These are phyloP conservation scores for Cavia aperea DNA, from an alignment of 2,113 vertebrate species.

Conservation along the genomic window DNA sequence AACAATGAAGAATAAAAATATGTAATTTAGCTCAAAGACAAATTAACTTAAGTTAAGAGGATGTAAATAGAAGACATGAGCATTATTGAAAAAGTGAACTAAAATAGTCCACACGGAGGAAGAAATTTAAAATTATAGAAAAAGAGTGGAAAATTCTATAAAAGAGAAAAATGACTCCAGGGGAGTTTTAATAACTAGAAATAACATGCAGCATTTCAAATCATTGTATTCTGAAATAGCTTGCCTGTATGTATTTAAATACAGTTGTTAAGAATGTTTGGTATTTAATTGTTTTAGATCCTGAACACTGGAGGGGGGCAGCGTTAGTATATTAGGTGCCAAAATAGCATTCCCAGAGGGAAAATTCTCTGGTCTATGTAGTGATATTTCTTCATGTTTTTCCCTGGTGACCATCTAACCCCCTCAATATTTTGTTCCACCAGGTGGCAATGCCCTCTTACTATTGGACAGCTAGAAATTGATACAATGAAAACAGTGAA, in stretches of 20 bases:
- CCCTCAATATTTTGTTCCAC: constrained; percentile 63
- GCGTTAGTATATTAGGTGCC: neutral
- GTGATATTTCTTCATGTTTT: neutral
- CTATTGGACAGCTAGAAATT: constrained; percentile 23
- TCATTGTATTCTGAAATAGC: neutral
- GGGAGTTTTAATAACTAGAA: neutral
- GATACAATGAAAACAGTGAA: constrained; percentile 1
- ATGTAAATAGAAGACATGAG: neutral
- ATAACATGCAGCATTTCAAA: neutral
- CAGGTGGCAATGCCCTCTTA: constrained; percentile 68
- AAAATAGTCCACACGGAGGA: neutral
- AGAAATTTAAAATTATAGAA: neutral
- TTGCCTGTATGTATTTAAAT: neutral
- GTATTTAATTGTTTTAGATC: neutral
- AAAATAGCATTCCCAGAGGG: neutral
- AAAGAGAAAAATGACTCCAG: neutral
- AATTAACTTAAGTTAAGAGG: neutral
- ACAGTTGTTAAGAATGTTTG: neutral
- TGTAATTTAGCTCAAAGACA: neutral
- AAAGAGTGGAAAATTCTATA: constrained; percentile 5
- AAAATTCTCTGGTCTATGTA: neutral
- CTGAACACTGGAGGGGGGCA: neutral
- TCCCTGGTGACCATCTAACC: constrained; percentile 41
- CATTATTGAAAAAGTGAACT: neutral
- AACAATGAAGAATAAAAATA: neutral